phyloP scores from a whole-genome alignment of 2,797 vertebrate species.

The Salmo trutta region DNA sequence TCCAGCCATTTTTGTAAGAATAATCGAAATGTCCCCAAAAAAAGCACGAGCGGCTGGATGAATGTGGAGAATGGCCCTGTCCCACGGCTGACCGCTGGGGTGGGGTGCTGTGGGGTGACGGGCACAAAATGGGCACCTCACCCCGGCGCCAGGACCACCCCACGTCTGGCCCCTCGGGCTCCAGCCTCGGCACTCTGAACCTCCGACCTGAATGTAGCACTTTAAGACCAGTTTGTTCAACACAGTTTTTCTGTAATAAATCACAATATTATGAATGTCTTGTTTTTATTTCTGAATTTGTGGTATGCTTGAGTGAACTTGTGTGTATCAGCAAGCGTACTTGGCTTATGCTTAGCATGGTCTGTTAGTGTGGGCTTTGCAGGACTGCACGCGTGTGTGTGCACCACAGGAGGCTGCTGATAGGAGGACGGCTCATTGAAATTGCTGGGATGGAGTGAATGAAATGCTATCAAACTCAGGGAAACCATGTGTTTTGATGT shows the following conservation, averaged over 20 bases:
- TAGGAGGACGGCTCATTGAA: no score
- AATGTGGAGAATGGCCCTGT: constrained; percentile 52
- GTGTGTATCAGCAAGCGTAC: no score
- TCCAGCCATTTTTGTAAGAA: constrained; percentile 75
- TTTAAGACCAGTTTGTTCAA: constrained; percentile 75
- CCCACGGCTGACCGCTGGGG: constrained; percentile 17
- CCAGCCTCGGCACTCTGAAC: constrained; percentile 67
- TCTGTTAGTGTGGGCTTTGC: no score
- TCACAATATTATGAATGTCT: constrained; percentile 68
- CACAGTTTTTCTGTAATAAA: constrained; percentile 79
- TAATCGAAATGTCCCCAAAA: constrained; percentile 59
- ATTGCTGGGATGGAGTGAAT: no score
- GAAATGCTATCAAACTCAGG: no score
- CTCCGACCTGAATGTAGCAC: constrained; percentile 82
- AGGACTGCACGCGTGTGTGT: no score
- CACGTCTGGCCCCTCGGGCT: constrained; percentile 50
- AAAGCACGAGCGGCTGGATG: constrained; percentile 56
- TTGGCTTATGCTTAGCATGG: no score
- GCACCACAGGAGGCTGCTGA: no score
- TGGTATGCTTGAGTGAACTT: no score
- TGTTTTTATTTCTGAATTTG: not conserved
- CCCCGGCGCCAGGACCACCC: constrained; percentile 36
- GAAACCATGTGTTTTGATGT: no score
- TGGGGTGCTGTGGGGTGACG: constrained; percentile 37
- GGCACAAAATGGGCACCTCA: constrained; percentile 54